Percentiles rank a stretch among this genome's conserved stretches.
Evolutionary conservation across 2,797 vertebrate genomes (phyloP).

Genomic region (Myotis findleyi): DNA sequence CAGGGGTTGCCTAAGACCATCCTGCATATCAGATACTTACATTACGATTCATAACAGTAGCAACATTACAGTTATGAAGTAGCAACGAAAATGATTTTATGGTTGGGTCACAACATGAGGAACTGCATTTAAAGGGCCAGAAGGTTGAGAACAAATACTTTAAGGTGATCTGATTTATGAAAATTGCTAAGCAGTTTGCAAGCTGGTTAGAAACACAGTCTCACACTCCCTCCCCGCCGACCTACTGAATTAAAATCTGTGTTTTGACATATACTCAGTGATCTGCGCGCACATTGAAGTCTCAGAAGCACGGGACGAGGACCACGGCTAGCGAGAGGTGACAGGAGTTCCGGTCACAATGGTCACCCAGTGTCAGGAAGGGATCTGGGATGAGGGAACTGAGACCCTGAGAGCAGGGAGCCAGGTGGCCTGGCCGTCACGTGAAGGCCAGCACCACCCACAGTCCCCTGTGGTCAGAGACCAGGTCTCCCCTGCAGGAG

Average conservation of each 20-base stretch:
- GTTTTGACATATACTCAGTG: not conserved
- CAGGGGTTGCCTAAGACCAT: no score
- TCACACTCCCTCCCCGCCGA: not conserved
- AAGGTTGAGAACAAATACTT: not conserved
- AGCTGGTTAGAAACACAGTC: not conserved
- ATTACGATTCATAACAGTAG: no score
- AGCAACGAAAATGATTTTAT: no score
- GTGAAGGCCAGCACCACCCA: not conserved
- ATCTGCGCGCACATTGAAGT: not conserved
- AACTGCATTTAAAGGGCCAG: no score
- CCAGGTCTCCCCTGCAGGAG: not conserved
- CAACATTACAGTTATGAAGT: no score
- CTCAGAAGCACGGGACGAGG: not conserved
- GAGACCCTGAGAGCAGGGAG: not conserved
- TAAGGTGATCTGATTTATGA: not conserved
- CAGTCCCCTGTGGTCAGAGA: not conserved
- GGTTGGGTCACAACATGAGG: no score
- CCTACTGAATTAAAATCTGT: not conserved
- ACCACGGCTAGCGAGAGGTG: not conserved
- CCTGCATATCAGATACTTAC: no score
- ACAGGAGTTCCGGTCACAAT: not conserved
- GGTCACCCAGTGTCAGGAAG: not conserved
- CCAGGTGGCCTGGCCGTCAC: not conserved
- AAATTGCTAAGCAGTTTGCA: not conserved
- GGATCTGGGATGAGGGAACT: not conserved